Evolutionary conservation across 2,888 invertebrate genomes (phyloP).

Genomic region (Pristionchus maxplancki): DNA sequence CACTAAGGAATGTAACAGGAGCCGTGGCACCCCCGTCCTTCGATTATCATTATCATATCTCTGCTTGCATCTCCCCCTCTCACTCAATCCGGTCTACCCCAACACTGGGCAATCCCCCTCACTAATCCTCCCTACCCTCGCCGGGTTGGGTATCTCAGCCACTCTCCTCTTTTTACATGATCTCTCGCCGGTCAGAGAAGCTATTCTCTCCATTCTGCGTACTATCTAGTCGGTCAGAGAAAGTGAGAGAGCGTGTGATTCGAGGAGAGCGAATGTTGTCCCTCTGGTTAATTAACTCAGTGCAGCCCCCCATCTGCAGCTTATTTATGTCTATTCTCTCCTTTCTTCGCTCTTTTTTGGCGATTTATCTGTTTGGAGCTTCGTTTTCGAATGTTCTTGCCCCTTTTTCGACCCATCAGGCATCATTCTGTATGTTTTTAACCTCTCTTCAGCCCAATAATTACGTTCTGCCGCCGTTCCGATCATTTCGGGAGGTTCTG

Average conservation of each 20-base stretch:
- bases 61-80: background rate
- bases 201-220: no score
- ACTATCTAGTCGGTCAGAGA: no score
- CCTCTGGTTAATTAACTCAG: conserved; percentile 12
- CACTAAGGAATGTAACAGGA: background rate
- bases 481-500: no score
- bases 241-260: background rate
- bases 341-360: background rate
- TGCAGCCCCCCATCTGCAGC: background rate
- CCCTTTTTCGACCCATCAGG: no score
- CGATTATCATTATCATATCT: conserved; percentile 47
- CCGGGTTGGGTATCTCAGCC: background rate
- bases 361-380: background rate
- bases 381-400: background rate
- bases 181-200: background rate
- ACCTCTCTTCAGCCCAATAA: no score
- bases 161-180: background rate
- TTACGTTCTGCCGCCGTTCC: no score
- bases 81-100: conserved; percentile 26
- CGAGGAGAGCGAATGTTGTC: background rate
- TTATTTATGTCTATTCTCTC: conserved; percentile 40
- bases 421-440: no score
- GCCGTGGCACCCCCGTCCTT: background rate
- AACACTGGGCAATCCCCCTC: conserved; percentile 5
- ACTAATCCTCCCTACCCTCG: background rate